These are phyloP conservation scores for Mystacornis crossleyi DNA, from an alignment of 2,113 vertebrate species.

Conservation along the genomic window DNA sequence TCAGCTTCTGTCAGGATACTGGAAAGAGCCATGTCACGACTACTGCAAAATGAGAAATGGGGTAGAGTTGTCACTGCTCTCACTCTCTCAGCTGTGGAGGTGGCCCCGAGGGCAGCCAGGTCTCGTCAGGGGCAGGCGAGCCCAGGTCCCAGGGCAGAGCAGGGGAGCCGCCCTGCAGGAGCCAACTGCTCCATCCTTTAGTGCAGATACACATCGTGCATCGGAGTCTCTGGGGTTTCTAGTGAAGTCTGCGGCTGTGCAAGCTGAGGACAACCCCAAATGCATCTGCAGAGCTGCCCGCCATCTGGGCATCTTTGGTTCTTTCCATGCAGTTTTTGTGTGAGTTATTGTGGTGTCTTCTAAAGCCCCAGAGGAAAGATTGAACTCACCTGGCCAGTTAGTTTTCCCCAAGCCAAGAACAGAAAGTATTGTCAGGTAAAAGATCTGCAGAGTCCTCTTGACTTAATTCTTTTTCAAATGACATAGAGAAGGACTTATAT, in stretches of 20 bases:
- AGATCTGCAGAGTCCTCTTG: not conserved
- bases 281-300: fast-evolving
- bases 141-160: not conserved
- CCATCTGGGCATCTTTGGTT: not conserved
- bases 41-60: constrained; percentile 25
- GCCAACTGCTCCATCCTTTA: not conserved
- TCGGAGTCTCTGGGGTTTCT: not conserved
- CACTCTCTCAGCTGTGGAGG: not conserved
- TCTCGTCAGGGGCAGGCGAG: not conserved
- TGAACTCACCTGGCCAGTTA: not conserved
- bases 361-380: not conserved
- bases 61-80: not conserved
- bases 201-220: not conserved
- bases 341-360: not conserved
- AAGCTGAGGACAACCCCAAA: not conserved
- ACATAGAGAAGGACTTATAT: constrained; percentile 12
- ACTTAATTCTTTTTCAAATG: not conserved
- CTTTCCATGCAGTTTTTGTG: not conserved
- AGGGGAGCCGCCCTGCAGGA: not conserved
- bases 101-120: not conserved
- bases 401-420: not conserved
- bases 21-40: constrained; percentile 77
- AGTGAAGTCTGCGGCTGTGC: not conserved
- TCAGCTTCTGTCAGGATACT: constrained; percentile 77
- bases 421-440: not conserved